Percentiles rank a stretch among this genome's conserved stretches.
Conservation (phyloP, 2,113 vertebrate species). For the Neopipo cinnamomea region DNA sequence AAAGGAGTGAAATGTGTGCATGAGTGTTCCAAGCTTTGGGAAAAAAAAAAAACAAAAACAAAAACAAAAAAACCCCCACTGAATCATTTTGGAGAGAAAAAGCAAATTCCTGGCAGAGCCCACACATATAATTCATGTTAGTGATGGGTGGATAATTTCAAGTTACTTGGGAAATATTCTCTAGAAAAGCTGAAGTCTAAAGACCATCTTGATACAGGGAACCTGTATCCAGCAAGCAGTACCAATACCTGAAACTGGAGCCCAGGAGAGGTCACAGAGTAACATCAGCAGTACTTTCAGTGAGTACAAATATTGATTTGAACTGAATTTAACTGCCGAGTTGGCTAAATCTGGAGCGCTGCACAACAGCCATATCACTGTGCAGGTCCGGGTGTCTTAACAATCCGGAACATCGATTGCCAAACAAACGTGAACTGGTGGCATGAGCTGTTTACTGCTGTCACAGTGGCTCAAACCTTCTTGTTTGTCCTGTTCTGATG, state of each 20-base stretch:
- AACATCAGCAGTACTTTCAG: not conserved
- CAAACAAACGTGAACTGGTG: fast-evolving
- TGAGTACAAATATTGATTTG: not conserved
- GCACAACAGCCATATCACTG: not conserved
- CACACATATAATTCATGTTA: not conserved
- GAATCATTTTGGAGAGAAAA: not conserved
- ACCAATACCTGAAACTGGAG: not conserved
- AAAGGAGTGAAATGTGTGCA: fast-evolving
- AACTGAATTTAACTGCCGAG: not conserved
- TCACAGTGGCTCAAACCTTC: not conserved
- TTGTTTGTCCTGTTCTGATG: not conserved
- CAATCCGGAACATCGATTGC: not conserved
- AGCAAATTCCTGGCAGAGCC: not conserved
- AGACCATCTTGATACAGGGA: too few relatives aligned
- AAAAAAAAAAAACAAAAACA: not conserved
- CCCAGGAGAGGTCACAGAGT: not conserved
- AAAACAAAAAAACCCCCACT: not conserved
- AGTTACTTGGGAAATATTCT: not conserved
- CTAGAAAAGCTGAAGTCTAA: not conserved
- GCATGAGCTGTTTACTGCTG: not conserved
- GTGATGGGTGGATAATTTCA: not conserved
- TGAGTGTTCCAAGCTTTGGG: not conserved
- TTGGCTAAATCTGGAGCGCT: not conserved
- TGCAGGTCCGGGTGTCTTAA: too few relatives aligned
- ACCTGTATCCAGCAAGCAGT: not conserved